phyloP scores from a whole-genome alignment of 2,797 vertebrate genomes.

The Pelodytes ibericus region DNA sequence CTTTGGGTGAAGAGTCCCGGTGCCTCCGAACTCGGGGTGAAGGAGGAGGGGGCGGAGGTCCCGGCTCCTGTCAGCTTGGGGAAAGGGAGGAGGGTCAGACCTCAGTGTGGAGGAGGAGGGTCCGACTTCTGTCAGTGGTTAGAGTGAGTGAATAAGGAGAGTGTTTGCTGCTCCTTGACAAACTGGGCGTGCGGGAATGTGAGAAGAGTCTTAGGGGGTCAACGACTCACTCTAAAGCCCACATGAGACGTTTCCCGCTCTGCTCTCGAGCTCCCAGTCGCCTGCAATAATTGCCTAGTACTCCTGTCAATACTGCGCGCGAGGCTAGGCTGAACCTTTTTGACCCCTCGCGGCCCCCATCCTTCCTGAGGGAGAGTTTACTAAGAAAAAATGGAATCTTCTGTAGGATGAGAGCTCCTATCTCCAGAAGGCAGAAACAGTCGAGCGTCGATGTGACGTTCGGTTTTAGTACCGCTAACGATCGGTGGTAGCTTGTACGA shows the following conservation, averaged over 20 bases:
- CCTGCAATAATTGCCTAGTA: neutral
- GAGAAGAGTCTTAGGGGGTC: neutral
- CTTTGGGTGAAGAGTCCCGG: neutral
- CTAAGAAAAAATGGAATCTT: slow-evolving; percentile 50
- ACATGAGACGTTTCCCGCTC: slow-evolving; percentile 3
- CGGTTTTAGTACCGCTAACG: too few species aligned
- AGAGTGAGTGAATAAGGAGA: neutral
- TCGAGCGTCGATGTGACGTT: neutral
- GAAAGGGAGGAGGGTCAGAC: neutral
- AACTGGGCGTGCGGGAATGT: neutral
- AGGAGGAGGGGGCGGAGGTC: neutral
- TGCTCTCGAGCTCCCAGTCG: neutral
- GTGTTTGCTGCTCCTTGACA: neutral
- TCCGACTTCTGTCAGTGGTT: slow-evolving; percentile 36
- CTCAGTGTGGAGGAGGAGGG: neutral
- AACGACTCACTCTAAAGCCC: too few species aligned
- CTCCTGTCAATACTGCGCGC: slow-evolving; percentile 36
- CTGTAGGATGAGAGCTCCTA: slow-evolving; percentile 20
- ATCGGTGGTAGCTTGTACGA: neutral
- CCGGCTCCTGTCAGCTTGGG: slow-evolving; percentile 26
- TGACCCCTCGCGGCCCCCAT: slow-evolving; percentile 43
- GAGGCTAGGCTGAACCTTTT: slow-evolving; percentile 15
- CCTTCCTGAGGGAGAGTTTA: slow-evolving; percentile 45
- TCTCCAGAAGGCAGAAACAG: slow-evolving; percentile 12
- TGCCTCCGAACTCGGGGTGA: neutral